Percentiles rank a stretch among this genome's conserved stretches.
phyloP scores from a whole-genome alignment of 2,888 invertebrate genomes.

The Apoda limacodes region DNA sequence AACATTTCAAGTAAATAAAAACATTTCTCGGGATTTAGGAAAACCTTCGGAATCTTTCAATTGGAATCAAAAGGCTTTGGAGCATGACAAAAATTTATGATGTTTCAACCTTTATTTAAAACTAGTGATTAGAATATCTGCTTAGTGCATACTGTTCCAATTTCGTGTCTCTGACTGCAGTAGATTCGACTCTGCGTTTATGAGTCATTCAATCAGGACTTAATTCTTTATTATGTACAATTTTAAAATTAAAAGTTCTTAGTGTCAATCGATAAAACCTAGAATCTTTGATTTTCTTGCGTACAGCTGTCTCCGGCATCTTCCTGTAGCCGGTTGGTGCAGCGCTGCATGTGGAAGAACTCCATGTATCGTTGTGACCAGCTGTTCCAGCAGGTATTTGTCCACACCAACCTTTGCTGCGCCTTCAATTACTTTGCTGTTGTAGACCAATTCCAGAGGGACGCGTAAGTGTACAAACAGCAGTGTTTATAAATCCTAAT shows the following conservation, averaged over 20 bases:
- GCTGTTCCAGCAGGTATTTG: constrained; percentile 57
- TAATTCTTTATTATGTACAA: background rate
- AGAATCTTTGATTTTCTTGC: background rate
- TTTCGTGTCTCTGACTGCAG: no score
- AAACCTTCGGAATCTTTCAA: no score
- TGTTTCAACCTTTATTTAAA: no score
- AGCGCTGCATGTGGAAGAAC: constrained; percentile 72
- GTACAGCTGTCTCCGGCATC: constrained; percentile 55
- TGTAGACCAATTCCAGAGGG: no score
- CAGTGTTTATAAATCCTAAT: constrained; percentile 15
- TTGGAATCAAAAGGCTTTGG: no score
- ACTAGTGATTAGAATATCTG: no score
- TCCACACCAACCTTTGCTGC: constrained; percentile 71
- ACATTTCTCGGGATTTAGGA: no score
- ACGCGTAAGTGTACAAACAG: no score
- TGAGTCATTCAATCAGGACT: background rate
- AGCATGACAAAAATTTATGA: no score
- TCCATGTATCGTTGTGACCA: constrained; percentile 53
- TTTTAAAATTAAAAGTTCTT: background rate
- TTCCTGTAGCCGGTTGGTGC: constrained; percentile 57
- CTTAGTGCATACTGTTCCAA: no score
- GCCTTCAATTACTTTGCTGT: constrained; percentile 72
- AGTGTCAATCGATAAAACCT: background rate
- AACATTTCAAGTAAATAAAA: no score
- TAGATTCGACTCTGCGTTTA: background rate